A percentile compares a stretch with the other conserved stretches of the same genome.
phyloP scores from a whole-genome alignment of 2,888 invertebrate genomes.

The Bimastos eiseni region DNA sequence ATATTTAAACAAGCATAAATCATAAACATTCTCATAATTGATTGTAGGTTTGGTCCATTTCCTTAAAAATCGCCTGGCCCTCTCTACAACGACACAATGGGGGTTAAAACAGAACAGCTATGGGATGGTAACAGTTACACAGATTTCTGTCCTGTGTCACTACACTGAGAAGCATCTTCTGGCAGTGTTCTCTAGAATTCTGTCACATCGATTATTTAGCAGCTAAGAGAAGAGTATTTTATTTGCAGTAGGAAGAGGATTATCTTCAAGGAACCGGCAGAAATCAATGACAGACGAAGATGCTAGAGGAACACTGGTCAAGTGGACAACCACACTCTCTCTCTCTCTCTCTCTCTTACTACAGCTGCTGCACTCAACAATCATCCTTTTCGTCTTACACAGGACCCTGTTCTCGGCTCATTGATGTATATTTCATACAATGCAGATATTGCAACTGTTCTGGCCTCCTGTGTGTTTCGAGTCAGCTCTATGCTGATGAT shows the following conservation, averaged over 20 bases:
- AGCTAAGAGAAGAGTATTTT: neutral
- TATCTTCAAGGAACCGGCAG: neutral
- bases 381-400: too few species aligned
- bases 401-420: too few species aligned
- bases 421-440: too few species aligned
- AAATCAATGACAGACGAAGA: slow-evolving; percentile 6
- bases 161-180: neutral
- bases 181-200: neutral
- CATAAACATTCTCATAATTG: too few species aligned
- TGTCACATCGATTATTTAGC: neutral
- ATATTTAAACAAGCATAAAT: too few species aligned
- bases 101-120: too few species aligned
- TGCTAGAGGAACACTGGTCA: neutral
- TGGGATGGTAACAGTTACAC: neutral
- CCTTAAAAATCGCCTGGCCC: too few species aligned
- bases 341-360: neutral
- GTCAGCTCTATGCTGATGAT: too few species aligned
- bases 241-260: neutral
- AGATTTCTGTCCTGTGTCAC: neutral
- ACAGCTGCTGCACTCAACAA: neutral
- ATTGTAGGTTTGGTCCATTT: too few species aligned
- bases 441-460: too few species aligned
- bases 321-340: neutral
- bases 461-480: too few species aligned
- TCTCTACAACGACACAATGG: too few species aligned